Percentiles rank a stretch among this genome's conserved stretches.
phyloP scores from a whole-genome alignment of 1,140 invertebrate species.

The Drosophila takahashii region DNA sequence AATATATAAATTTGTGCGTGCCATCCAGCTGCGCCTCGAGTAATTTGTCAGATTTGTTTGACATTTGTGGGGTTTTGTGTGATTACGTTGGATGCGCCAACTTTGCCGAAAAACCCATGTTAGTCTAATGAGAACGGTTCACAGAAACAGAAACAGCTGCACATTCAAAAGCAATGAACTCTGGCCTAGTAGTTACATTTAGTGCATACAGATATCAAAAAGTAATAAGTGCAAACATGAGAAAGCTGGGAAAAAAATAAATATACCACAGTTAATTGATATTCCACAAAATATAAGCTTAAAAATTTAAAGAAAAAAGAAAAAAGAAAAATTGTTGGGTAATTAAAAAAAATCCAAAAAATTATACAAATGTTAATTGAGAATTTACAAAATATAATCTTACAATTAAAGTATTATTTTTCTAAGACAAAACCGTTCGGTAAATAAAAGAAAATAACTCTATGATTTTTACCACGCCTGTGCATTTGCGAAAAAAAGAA shows the following conservation, averaged over 20 bases:
- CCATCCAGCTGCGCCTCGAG: slow-evolving; percentile 43
- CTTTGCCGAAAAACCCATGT: slow-evolving; percentile 31
- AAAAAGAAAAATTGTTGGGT: too few relatives aligned
- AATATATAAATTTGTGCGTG: slow-evolving; percentile 62
- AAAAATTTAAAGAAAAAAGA: too few relatives aligned
- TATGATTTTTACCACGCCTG: neutral
- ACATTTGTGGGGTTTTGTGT: slow-evolving; percentile 45
- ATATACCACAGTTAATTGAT: too few relatives aligned
- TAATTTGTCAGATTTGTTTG: slow-evolving; percentile 75
- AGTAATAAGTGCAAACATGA: too few relatives aligned
- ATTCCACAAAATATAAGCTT: neutral
- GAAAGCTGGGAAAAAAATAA: too few relatives aligned
- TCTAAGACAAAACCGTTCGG: neutral
- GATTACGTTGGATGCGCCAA: slow-evolving; percentile 35
- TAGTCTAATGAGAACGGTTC: slow-evolving; percentile 33
- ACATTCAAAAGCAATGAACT: slow-evolving; percentile 4
- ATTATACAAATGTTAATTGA: too few relatives aligned
- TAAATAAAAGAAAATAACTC: neutral
- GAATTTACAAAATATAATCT: neutral
- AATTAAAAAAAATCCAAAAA: too few relatives aligned
- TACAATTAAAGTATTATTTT: neutral
- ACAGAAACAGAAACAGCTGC: slow-evolving; percentile 4
- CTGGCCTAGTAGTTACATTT: neutral
- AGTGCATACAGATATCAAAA: neutral
- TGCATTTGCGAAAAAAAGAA: slow-evolving; percentile 17